phyloP scores from a whole-genome alignment of 2,888 invertebrate species.

The Platycheirus rosarum region DNA sequence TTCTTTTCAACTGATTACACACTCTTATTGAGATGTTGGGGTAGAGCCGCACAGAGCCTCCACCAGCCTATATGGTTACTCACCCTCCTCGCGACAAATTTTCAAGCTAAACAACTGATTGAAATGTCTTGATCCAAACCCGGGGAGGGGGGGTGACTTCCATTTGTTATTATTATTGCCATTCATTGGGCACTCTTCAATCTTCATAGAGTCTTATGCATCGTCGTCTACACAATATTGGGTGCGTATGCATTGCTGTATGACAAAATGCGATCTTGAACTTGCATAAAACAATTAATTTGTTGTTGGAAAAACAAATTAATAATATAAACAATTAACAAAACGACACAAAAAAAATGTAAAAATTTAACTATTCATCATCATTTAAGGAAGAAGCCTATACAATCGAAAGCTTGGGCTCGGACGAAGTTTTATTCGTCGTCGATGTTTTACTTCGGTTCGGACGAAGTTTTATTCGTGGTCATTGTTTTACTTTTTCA shows the following conservation, averaged over 20 bases:
- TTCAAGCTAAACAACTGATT: constrained; percentile 13
- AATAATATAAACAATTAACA: constrained; percentile 16
- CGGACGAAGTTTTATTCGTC: not conserved
- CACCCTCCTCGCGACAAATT: constrained; percentile 13
- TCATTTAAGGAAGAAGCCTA: constrained; percentile 24
- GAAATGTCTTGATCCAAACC: constrained; percentile 2
- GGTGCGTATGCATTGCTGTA: constrained; percentile 7
- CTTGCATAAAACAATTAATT: constrained; percentile 39
- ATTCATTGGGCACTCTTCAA: constrained; percentile 4
- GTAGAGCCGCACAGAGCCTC: constrained; percentile 41
- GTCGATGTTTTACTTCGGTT: too few species aligned
- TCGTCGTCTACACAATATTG: not conserved
- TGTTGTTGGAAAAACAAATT: constrained; percentile 3
- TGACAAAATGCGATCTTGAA: constrained; percentile 36
- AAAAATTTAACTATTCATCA: constrained; percentile 14
- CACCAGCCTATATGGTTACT: constrained; percentile 34
- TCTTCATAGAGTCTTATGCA: not conserved
- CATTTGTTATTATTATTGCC: constrained; percentile 15
- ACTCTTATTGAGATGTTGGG: constrained; percentile 34
- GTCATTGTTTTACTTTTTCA: not conserved
- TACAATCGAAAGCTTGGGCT: not conserved
- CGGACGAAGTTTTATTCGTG: not conserved
- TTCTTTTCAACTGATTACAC: constrained; percentile 45
- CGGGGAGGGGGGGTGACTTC: not conserved
- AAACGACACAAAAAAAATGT: constrained; percentile 5